Evolutionary conservation across 2,797 vertebrate species (phyloP).

Genomic region (Thripadectes ignobilis): DNA sequence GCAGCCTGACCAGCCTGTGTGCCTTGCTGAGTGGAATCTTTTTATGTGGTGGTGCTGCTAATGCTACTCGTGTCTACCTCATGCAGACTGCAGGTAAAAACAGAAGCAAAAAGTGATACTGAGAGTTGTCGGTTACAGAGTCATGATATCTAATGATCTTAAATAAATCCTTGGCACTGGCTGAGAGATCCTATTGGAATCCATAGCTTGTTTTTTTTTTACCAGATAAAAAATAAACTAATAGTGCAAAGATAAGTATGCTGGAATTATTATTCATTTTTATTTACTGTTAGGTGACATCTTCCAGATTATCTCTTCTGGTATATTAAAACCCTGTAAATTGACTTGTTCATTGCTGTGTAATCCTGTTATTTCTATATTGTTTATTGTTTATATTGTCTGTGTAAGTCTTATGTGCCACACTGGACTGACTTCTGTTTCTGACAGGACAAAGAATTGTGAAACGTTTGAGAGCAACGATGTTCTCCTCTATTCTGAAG

Average conservation of each 20-base stretch:
- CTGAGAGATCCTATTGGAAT: neutral
- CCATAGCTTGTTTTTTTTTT: neutral
- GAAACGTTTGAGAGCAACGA: slow-evolving; percentile 84
- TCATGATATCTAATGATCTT: neutral
- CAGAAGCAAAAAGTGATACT: neutral
- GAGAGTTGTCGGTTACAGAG: neutral
- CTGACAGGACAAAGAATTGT: slow-evolving; percentile 91
- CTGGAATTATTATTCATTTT: neutral
- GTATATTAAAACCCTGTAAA: neutral
- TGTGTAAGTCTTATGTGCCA: neutral
- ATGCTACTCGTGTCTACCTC: slow-evolving; percentile 92
- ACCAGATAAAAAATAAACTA: neutral
- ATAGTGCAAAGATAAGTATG: neutral
- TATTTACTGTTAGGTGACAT: neutral
- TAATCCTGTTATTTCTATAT: neutral
- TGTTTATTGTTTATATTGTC: neutral
- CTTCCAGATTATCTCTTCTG: neutral
- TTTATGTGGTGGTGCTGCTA: slow-evolving; percentile 90
- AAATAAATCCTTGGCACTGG: neutral
- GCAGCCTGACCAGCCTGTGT: slow-evolving; percentile 85
- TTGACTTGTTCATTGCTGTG: neutral
- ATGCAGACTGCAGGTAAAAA: slow-evolving; percentile 93
- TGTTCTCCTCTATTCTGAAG: slow-evolving; percentile 91
- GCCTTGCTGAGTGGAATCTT: slow-evolving; percentile 87
- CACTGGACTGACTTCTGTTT: neutral